Conservation (phyloP, 1,140 invertebrate species). For the Drosophila santomea region DNA sequence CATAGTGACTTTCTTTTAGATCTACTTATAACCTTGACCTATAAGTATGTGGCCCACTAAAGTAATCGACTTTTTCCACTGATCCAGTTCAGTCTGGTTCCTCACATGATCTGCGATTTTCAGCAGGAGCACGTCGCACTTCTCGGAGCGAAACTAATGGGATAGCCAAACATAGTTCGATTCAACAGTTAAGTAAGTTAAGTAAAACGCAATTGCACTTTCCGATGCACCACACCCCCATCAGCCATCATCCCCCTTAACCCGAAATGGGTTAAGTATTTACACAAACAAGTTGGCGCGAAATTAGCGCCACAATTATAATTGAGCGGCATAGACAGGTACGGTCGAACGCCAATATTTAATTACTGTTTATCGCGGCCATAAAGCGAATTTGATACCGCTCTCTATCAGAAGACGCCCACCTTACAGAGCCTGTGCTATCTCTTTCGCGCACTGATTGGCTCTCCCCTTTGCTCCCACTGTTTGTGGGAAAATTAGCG, state of each 20-base stretch:
- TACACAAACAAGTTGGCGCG: constrained; percentile 55
- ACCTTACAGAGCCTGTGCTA: not conserved
- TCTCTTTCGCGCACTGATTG: not conserved
- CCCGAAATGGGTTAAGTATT: constrained; percentile 38
- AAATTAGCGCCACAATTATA: constrained; percentile 67
- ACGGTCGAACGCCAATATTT: constrained; percentile 54
- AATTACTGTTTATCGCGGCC: constrained; percentile 49
- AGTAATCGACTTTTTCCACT: constrained; percentile 6
- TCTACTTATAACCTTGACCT: not conserved
- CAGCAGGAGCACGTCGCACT: constrained; percentile 15
- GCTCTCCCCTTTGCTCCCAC: not conserved
- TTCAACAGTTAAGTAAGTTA: constrained; percentile 43
- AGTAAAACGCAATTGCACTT: constrained; percentile 80
- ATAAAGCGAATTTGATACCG: constrained; percentile 40
- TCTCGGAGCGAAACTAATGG: constrained; percentile 35
- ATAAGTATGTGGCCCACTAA: constrained; percentile 10
- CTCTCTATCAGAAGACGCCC: not conserved
- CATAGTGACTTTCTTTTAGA: too few relatives aligned
- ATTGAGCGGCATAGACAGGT: constrained; percentile 61
- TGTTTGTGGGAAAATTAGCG: constrained; percentile 49
- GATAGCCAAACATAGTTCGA: constrained; percentile 39
- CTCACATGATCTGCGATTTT: constrained; percentile 39
- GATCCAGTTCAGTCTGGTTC: constrained; percentile 18
- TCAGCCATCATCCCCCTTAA: not conserved
- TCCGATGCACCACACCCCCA: constrained; percentile 13